Evolutionary conservation across 2,797 vertebrate genomes (phyloP), one percentile per base, ranked within the genome.

Genomic region (Lithobates pipiens): DNA sequence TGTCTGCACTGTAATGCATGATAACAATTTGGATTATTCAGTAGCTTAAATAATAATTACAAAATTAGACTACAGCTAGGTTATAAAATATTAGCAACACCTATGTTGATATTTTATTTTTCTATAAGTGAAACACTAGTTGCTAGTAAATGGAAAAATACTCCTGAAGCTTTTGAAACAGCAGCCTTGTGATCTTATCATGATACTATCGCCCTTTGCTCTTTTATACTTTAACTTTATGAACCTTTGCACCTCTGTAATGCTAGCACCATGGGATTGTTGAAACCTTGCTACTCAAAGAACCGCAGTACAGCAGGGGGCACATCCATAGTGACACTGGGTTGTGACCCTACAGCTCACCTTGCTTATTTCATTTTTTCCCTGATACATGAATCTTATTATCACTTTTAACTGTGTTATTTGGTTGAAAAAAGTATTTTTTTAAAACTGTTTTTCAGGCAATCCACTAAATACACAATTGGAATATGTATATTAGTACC

Each of bases 211-310:
- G 91, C 86, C 85, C 88, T 18, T 90, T 91, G 90, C 88, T 91
- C 89, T 91, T 89, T 82, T 78, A 83, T 39, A 65, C 91, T 91
- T 89, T 92, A 88, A 91, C 90, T 88, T 89, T 90, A 84, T 88
- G 92, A 94, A 95, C 92, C 92, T 95, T 91, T 90, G 91, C 94
- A 92, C 92, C 93, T 94, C 91, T 90, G 91, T 94, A 92, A 94
- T 85, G 88, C 93, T 94, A 91, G 88, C 92, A 94, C 93, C 93
- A 90, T 94, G 93, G 92, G 92, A 94, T 94, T 76, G 70, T 94
- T 95, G 93, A 82, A 91, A 88, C 86, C 88, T 85, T 87, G 84
- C 91, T 92, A 89, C 88, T 89, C 90, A 80, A 91, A 91, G 90
- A 94, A 93, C 93, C 92, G 89, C 90, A 85, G 90, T 94, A 92